These are phyloP conservation scores for Apis laboriosa DNA, from an alignment of 1,140 invertebrate species.

Conservation along the genomic window DNA sequence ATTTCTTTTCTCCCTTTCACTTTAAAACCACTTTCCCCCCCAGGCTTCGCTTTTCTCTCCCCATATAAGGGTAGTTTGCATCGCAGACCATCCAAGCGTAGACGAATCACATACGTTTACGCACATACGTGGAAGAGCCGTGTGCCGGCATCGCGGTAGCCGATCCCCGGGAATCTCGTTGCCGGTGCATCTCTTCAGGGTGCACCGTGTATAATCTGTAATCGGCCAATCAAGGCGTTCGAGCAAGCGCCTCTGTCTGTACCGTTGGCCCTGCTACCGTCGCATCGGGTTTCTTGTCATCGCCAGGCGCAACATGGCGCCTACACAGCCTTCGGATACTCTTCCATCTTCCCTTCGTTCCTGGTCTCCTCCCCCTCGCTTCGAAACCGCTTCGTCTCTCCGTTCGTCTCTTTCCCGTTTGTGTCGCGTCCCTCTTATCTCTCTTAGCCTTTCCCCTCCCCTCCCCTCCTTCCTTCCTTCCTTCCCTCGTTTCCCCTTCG, in stretches of 20 bases:
- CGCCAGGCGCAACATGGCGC: constrained; percentile 70
- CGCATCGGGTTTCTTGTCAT: constrained; percentile 70
- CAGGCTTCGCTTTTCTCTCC: neutral
- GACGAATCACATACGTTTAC: neutral
- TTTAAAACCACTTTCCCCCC: too few species aligned
- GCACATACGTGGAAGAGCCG: neutral
- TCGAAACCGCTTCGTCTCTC: constrained; percentile 39
- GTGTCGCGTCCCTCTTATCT: constrained; percentile 27
- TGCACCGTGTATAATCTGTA: constrained; percentile 73
- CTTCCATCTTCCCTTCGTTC: constrained; percentile 64
- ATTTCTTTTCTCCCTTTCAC: too few species aligned
- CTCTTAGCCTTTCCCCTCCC: constrained; percentile 46
- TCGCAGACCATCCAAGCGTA: neutral
- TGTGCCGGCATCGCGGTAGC: neutral
- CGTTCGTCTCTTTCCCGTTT: constrained; percentile 21
- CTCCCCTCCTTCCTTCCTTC: neutral
- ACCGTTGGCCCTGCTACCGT: constrained; percentile 67
- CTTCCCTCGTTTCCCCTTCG: constrained; percentile 2
- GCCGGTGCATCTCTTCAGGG: constrained; percentile 56
- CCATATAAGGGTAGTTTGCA: neutral
- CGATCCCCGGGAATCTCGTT: neutral
- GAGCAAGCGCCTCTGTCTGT: constrained; percentile 57
- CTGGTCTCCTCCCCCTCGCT: constrained; percentile 23
- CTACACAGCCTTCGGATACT: constrained; percentile 50
- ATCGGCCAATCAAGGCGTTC: constrained; percentile 71